Evolutionary conservation across 2,888 invertebrate genomes (phyloP).

Genomic region (Drosophila gaucha): DNA sequence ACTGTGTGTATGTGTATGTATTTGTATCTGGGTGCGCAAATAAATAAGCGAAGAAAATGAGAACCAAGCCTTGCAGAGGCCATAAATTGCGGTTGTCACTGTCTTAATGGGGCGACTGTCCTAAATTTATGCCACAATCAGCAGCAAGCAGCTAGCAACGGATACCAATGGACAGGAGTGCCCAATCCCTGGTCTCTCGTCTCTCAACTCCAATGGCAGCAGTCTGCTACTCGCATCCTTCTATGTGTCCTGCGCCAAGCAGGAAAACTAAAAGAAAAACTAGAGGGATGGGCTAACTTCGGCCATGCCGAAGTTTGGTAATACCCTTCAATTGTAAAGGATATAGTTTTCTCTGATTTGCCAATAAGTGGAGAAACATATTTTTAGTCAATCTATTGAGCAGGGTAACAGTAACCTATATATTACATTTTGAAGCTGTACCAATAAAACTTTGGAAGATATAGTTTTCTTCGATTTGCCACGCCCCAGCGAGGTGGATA

Average conservation of each 20-base stretch:
- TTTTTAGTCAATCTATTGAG: too few species aligned
- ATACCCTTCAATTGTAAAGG: too few species aligned
- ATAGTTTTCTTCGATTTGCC: too few species aligned
- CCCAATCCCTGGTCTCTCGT: slow-evolving; percentile 15
- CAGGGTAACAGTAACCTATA: too few species aligned
- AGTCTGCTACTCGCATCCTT: slow-evolving; percentile 48
- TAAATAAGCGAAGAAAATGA: slow-evolving; percentile 67
- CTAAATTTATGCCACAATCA: slow-evolving; percentile 82
- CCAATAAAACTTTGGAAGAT: too few species aligned
- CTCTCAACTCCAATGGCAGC: slow-evolving; percentile 8
- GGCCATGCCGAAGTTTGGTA: too few species aligned
- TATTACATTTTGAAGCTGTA: too few species aligned
- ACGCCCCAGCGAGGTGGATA: too few species aligned
- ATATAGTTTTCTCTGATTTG: too few species aligned
- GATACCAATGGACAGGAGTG: slow-evolving; percentile 34
- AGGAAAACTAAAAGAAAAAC: slow-evolving; percentile 66
- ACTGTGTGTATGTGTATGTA: slow-evolving; percentile 23
- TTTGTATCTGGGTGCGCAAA: slow-evolving; percentile 44
- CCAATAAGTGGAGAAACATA: too few species aligned
- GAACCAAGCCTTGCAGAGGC: slow-evolving; percentile 69
- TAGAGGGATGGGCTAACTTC: too few species aligned
- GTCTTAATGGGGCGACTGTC: slow-evolving; percentile 81
- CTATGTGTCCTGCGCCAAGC: slow-evolving; percentile 68
- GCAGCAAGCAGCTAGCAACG: slow-evolving; percentile 50
- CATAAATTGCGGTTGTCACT: slow-evolving; percentile 83